Evolutionary conservation across 1,140 invertebrate species (phyloP).

Genomic region (Pteromalus puparum): DNA sequence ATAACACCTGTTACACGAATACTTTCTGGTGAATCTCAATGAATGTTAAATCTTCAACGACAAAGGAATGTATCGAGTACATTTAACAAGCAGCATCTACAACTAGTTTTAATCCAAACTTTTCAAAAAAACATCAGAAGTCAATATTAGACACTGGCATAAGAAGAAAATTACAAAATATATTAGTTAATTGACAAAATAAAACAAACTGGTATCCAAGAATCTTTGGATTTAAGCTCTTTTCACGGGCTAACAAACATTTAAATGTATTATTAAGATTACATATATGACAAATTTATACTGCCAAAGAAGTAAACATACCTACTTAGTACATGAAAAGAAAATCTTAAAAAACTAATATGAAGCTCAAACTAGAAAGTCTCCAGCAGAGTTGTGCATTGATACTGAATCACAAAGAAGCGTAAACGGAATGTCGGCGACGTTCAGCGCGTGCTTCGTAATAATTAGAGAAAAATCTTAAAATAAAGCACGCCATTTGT

Average conservation of each 20-base stretch:
- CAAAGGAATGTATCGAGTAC: background rate
- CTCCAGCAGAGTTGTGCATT: background rate
- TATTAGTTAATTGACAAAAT: background rate
- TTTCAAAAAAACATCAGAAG: too few species aligned
- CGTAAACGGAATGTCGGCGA: background rate
- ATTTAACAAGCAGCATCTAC: background rate
- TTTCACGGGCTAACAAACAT: background rate
- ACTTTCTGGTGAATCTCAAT: background rate
- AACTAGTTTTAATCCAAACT: background rate
- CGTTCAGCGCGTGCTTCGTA: background rate
- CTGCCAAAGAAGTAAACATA: background rate
- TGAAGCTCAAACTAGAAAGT: background rate
- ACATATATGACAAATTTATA: background rate
- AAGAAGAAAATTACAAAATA: background rate
- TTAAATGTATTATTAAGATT: background rate
- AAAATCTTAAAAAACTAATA: background rate
- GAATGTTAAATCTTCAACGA: background rate
- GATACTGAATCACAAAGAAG: background rate
- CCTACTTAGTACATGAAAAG: background rate
- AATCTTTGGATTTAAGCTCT: background rate
- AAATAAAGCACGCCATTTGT: slow-evolving; percentile 68
- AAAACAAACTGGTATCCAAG: background rate
- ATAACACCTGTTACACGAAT: background rate
- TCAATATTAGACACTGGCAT: background rate
- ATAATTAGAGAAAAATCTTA: slow-evolving; percentile 25